Evolutionary conservation across 2,113 vertebrate genomes (phyloP).

Genomic region (Baryphthengus martii): DNA sequence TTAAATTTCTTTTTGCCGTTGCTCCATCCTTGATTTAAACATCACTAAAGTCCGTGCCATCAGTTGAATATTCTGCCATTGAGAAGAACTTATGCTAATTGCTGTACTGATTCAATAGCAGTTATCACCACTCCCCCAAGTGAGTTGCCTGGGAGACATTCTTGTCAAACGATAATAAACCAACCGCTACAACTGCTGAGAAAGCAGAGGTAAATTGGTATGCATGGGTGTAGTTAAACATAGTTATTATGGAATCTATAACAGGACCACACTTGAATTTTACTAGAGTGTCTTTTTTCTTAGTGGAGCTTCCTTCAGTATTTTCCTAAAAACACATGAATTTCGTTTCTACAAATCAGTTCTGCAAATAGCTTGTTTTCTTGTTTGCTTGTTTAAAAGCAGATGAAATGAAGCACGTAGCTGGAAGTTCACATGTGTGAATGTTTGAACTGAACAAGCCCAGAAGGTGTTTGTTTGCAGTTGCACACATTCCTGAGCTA

Average conservation of each 20-base stretch:
- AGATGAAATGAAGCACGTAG: not conserved
- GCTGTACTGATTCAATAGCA: not conserved
- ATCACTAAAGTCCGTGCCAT: not conserved
- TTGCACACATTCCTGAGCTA: not conserved
- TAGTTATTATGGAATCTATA: not conserved
- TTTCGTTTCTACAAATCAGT: not conserved
- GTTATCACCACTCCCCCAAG: not conserved
- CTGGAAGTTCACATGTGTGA: not conserved
- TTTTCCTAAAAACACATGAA: not conserved
- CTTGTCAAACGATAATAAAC: not conserved
- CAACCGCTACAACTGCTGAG: not conserved
- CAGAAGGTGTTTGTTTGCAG: not conserved
- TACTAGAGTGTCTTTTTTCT: not conserved
- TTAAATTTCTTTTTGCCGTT: not conserved
- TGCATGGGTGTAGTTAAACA: not conserved
- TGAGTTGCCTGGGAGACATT: conserved; percentile 22
- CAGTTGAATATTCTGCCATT: not conserved
- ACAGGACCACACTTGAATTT: conserved; percentile 2
- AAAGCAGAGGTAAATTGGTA: not conserved
- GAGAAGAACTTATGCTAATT: not conserved
- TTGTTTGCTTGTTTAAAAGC: not conserved
- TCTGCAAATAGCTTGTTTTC: not conserved
- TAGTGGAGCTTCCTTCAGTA: not conserved
- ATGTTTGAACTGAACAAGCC: not conserved
- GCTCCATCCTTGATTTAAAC: not conserved